Conservation (phyloP, 1,140 invertebrate species). For the Drosophila yakuba region DNA sequence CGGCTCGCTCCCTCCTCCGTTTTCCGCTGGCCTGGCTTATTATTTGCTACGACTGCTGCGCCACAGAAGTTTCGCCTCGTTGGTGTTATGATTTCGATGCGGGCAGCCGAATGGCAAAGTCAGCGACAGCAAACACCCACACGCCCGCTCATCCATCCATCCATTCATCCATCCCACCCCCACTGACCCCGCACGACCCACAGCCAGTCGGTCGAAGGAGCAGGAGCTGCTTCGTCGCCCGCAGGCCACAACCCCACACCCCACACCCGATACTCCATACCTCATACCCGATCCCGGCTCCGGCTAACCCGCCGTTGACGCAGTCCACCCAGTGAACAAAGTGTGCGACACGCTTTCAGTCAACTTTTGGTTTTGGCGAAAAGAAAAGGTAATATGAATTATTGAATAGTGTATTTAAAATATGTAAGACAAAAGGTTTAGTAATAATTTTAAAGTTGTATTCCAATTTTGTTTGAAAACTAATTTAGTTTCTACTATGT, state of each 20-base stretch:
- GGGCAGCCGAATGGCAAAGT: slow-evolving; percentile 77
- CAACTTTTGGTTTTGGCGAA: neutral
- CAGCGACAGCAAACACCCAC: slow-evolving; percentile 58
- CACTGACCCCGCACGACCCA: slow-evolving; percentile 39
- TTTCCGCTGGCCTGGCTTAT: slow-evolving; percentile 70
- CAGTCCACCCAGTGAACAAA: slow-evolving; percentile 63
- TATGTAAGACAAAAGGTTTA: no score
- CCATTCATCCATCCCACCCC: slow-evolving; percentile 16
- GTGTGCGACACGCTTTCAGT: neutral
- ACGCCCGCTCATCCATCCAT: slow-evolving; percentile 14
- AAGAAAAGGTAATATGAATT: no score
- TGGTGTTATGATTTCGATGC: slow-evolving; percentile 82
- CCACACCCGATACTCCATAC: neutral
- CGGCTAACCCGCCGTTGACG: slow-evolving; percentile 72
- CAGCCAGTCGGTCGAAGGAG: slow-evolving; percentile 36
- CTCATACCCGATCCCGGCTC: slow-evolving; percentile 6
- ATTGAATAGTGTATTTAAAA: neutral
- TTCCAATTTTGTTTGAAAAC: neutral
- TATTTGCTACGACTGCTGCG: slow-evolving; percentile 77
- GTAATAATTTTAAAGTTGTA: no score
- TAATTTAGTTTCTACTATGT: neutral
- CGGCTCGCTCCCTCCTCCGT: slow-evolving; percentile 1
- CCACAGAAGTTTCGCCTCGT: slow-evolving; percentile 80
- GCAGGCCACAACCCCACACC: slow-evolving; percentile 52
- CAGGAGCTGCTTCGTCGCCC: slow-evolving; percentile 56